phyloP scores from a whole-genome alignment of 2,888 invertebrate genomes.

The Harpagoxenus sublaevis region DNA sequence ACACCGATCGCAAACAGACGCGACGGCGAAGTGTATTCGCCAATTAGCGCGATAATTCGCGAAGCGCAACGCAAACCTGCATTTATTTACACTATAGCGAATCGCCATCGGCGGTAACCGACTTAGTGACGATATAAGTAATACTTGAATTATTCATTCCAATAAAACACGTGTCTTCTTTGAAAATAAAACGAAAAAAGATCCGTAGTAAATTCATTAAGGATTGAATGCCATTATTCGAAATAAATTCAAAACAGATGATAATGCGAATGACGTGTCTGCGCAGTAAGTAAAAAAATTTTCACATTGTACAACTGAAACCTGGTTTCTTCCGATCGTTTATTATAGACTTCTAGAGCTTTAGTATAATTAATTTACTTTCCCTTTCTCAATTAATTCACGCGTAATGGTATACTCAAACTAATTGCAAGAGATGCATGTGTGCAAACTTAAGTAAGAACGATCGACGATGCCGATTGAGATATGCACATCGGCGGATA shows the following conservation, averaged over 20 bases:
- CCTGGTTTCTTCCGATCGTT: not conserved
- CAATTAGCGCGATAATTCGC: constrained; percentile 42
- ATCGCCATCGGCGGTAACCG: constrained; percentile 16
- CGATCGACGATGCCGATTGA: not conserved
- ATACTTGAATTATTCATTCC: constrained; percentile 35
- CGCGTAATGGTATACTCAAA: not conserved
- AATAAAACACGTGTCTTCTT: constrained; percentile 11
- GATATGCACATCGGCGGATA: not conserved
- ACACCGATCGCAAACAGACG: constrained; percentile 27
- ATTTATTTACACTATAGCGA: constrained; percentile 19
- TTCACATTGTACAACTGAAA: not conserved
- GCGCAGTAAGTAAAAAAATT: too few species aligned
- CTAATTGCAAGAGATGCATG: not conserved
- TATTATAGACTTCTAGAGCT: not conserved
- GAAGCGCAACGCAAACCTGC: constrained; percentile 28
- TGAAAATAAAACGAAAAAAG: not conserved
- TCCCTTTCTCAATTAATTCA: not conserved
- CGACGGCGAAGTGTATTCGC: constrained; percentile 18
- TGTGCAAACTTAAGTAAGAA: too few species aligned
- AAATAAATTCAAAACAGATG: not conserved
- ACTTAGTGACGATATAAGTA: constrained; percentile 23
- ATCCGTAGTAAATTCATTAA: not conserved
- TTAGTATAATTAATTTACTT: not conserved
- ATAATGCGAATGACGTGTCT: not conserved
- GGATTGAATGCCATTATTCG: not conserved